Evolutionary conservation across 2,888 invertebrate species (phyloP), one percentile per base, ranked within the genome.

Genomic region (Latrodectus hesperus): DNA sequence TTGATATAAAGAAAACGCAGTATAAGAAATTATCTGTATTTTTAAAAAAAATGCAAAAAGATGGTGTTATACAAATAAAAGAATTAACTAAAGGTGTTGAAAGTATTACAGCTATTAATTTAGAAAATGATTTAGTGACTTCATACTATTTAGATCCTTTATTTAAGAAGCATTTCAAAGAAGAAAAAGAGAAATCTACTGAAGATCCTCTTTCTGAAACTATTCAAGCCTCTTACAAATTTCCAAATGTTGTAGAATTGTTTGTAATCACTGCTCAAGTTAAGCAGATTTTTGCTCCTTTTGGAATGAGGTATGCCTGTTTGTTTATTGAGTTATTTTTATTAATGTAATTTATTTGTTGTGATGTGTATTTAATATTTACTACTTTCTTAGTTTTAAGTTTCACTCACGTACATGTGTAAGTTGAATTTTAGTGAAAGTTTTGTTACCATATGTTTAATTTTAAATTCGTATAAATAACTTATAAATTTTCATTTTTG

Each of bases 21-120:
- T 96, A 95, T 91, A 98, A 98, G 93, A 98, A 98, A 93, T 93
- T 98, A 81, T 95, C 96, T 16, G 95, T 95, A 88, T 98, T 98
- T 91, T 93, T 98, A 52, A 95, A 95, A 87, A 94, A 94, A 89
- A 96, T 97, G 96, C 94, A 94, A 90, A 93, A 94, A 91, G 94
- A 95, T 92, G 93, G 92, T 49, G 90, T 93, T n/a, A 91, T 93
- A 17, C 90, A 90, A 68, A 91, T 93, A 22, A 92, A 92, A 88
- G 92, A 93, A 89, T 90, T 92, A 88, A 95, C 95, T 64, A 96
- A 96, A 92, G 98, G 98, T 51, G 96, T 98, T 67, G 96, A 96
- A 91, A 96, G 95, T 89, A 94, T 98, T 85, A 93, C 94, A 74
- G 93, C 94, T 0, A 93, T 96, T 26, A 94, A 95, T 90, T 92